Percentiles rank a stretch among this genome's conserved stretches.
phyloP scores from a whole-genome alignment of 2,113 vertebrate species.

The Dinomys branickii region DNA sequence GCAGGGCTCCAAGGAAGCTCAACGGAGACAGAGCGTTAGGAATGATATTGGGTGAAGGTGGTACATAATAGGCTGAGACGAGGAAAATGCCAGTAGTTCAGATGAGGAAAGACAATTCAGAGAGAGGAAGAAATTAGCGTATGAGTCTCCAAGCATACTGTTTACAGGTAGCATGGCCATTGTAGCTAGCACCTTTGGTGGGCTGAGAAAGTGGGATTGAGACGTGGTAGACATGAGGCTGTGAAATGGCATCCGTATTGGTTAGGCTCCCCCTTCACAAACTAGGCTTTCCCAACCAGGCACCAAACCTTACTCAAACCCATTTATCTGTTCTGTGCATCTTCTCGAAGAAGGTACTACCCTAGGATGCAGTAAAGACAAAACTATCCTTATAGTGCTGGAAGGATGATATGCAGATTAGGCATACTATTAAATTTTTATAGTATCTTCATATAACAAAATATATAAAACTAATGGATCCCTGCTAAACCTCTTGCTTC shows the following conservation, averaged over 20 bases:
- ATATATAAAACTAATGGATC: too few relatives aligned
- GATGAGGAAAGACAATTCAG: neutral
- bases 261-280: neutral
- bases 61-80: neutral
- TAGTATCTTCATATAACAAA: neutral
- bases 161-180: neutral
- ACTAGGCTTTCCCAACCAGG: neutral
- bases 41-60: neutral
- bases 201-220: neutral
- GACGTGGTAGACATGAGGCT: neutral
- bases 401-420: neutral
- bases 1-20: neutral
- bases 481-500: too few relatives aligned
- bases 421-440: neutral
- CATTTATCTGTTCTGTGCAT: neutral
- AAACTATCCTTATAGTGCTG: neutral
- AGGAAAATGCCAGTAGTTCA: neutral
- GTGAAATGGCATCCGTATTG: neutral
- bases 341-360: accelerated
- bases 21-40: neutral
- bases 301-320: neutral
- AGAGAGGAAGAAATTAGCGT: neutral
- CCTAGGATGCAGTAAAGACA: too few relatives aligned
- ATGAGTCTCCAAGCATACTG: neutral
- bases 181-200: neutral